Evolutionary conservation across 1,140 invertebrate species (phyloP).

Genomic region (Drosophila arawakana): DNA sequence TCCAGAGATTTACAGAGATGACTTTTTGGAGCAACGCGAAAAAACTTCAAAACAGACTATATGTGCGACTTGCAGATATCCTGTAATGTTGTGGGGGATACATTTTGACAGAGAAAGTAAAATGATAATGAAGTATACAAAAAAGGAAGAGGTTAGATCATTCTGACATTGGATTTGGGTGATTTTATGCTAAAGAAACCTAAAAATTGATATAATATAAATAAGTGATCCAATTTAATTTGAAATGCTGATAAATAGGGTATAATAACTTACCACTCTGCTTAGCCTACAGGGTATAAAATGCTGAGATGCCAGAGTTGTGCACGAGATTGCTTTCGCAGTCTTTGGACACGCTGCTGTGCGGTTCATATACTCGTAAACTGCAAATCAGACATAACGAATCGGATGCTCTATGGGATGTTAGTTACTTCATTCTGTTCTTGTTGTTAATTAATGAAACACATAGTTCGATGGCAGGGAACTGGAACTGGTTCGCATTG

Average conservation of each 20-base stretch:
- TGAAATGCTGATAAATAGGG: too few relatives aligned
- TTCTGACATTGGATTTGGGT: neutral
- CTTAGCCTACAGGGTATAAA: neutral
- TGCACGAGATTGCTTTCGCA: neutral
- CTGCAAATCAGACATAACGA: conserved; percentile 46
- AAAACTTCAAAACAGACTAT: neutral
- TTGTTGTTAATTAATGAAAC: conserved; percentile 53
- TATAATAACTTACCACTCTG: neutral
- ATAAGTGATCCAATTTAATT: too few relatives aligned
- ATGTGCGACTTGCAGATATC: conserved; percentile 1
- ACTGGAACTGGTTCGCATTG: conserved; percentile 32
- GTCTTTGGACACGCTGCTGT: neutral
- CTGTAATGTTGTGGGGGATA: neutral
- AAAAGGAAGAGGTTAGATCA: neutral
- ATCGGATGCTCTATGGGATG: conserved; percentile 36
- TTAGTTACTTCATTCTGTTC: conserved; percentile 33
- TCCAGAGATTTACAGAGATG: conserved; percentile 54
- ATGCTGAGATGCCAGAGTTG: neutral
- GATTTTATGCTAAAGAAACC: too few relatives aligned
- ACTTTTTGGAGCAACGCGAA: conserved; percentile 9
- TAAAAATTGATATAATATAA: too few relatives aligned
- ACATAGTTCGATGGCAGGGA: conserved; percentile 11
- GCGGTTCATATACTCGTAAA: neutral
- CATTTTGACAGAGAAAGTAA: too few relatives aligned
- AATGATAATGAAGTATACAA: neutral